Evolutionary conservation across 2,888 invertebrate genomes (phyloP).

Genomic region (Hypomecis punctinalis): DNA sequence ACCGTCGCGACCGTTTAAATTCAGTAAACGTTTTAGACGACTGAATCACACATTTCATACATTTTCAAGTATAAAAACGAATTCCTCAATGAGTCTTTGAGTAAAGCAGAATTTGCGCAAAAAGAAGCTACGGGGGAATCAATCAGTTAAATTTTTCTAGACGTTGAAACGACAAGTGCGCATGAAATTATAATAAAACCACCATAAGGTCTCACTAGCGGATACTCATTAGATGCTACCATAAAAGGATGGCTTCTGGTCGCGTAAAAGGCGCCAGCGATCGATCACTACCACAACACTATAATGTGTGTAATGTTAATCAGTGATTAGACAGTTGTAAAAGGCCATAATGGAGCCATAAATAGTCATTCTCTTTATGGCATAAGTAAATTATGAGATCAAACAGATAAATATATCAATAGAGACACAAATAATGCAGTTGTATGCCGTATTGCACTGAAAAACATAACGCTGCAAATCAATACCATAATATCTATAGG

Average conservation of each 20-base stretch:
- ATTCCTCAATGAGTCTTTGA: constrained; percentile 9
- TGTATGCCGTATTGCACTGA: background rate
- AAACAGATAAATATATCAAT: constrained; percentile 30
- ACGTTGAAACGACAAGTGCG: constrained; percentile 27
- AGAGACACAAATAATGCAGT: background rate
- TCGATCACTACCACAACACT: constrained; percentile 55
- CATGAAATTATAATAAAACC: constrained; percentile 48
- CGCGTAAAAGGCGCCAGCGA: constrained; percentile 65
- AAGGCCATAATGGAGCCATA: constrained; percentile 42
- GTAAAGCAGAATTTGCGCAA: constrained; percentile 9
- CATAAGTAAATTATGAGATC: constrained; percentile 26
- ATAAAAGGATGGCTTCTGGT: constrained; percentile 55
- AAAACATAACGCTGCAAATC: constrained; percentile 4
- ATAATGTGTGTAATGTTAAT: constrained; percentile 49
- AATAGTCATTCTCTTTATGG: constrained; percentile 30
- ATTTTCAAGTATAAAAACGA: constrained; percentile 11
- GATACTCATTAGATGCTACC: constrained; percentile 54
- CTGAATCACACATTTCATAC: background rate
- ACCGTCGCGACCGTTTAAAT: constrained; percentile 1
- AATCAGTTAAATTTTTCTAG: constrained; percentile 28
- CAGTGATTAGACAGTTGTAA: constrained; percentile 44
- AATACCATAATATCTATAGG: constrained; percentile 35
- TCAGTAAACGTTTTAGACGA: background rate
- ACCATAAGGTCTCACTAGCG: constrained; percentile 42
- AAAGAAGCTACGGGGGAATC: constrained; percentile 12